Percentiles rank a stretch among this genome's conserved stretches.
phyloP scores from a whole-genome alignment of 2,797 vertebrate genomes.

The Enteromius unitaeniatus region DNA sequence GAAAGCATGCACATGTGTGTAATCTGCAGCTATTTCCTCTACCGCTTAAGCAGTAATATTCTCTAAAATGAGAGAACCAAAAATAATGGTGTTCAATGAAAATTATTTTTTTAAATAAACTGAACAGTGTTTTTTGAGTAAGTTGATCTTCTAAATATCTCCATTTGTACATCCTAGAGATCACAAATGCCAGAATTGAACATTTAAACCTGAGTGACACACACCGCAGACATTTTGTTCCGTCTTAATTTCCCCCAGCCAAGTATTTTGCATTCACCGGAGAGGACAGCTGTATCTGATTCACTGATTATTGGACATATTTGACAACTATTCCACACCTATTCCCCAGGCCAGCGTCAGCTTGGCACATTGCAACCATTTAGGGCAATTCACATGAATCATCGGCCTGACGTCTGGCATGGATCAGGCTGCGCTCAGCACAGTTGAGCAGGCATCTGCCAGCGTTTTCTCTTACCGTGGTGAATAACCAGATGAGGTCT shows the following conservation, averaged over 20 bases:
- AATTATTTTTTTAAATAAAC: too few species aligned
- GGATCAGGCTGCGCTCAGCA: slow-evolving; percentile 27
- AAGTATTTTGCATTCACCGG: slow-evolving; percentile 8
- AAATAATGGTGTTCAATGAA: too few species aligned
- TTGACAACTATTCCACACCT: slow-evolving; percentile 35
- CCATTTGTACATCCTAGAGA: background rate
- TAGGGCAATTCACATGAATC: slow-evolving; percentile 25
- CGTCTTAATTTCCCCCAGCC: background rate
- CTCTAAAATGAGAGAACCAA: too few species aligned
- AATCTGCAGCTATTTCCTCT: too few species aligned
- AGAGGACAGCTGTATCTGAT: slow-evolving; percentile 21
- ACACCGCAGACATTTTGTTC: background rate
- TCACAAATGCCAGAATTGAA: background rate
- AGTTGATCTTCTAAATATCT: background rate
- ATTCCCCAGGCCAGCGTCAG: slow-evolving; percentile 15
- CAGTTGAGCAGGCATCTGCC: slow-evolving; percentile 36
- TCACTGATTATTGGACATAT: slow-evolving; percentile 36
- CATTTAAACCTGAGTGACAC: background rate
- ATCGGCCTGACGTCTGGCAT: slow-evolving; percentile 3
- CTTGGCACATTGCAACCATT: slow-evolving; percentile 34
- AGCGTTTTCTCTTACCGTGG: slow-evolving; percentile 16
- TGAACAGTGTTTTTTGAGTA: too few species aligned
- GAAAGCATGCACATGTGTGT: too few species aligned
- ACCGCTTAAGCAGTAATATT: too few species aligned
- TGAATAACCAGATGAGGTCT: slow-evolving; percentile 34